Evolutionary conservation across 92 coral and sea anemone genomes (phyloP), one percentile per base, ranked within the genome.

Genomic region (Montipora capitata): DNA sequence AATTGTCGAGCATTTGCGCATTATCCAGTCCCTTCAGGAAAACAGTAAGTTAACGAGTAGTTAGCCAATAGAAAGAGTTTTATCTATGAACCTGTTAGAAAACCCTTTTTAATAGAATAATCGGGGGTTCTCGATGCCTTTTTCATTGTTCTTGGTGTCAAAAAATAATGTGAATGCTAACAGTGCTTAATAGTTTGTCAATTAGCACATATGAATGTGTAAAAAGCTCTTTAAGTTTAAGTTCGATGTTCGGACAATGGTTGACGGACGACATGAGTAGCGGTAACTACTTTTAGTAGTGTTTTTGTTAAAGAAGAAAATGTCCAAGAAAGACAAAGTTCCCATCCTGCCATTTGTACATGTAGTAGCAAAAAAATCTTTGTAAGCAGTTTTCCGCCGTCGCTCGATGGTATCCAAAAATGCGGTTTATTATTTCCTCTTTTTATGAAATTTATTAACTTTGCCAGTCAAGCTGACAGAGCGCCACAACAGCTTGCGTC

Each of bases 311-410:
- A 61, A 45, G 13, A 40, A 11, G 59, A 79, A 65, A 20, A 52
- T 56, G 52, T 42, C 74, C 64, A 79, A 79, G 45, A 79, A 79
- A 79, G 84, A 79, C 84, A 79, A 77, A 48, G 66, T 63, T 45
- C 3, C 16, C 20, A 10, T 15, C 74, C 49, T 74, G 74, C 74
- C 84, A 66, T 65, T 20, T 64, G 43, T 10, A 27, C 35, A 27
- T 27, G 35, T 27, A 27, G 35, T 27, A 27, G 35, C 35, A 27
- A 27, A 27, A 27, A 27, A 27, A 27, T 27, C 35, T 27, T 27
- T 27, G 35, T 27, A 27, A 27, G 35, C 35, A 27, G 0, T 27
- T 27, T 27, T 27, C 35, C 35, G 35, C 35, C 1, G 35, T 27
- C 35, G 35, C 35, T 27, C 35, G 35, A 27, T 27, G 35, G 35